These are phyloP conservation scores for Malurus splendens DNA, from an alignment of 2,797 vertebrate genomes.

Conservation along the genomic window DNA sequence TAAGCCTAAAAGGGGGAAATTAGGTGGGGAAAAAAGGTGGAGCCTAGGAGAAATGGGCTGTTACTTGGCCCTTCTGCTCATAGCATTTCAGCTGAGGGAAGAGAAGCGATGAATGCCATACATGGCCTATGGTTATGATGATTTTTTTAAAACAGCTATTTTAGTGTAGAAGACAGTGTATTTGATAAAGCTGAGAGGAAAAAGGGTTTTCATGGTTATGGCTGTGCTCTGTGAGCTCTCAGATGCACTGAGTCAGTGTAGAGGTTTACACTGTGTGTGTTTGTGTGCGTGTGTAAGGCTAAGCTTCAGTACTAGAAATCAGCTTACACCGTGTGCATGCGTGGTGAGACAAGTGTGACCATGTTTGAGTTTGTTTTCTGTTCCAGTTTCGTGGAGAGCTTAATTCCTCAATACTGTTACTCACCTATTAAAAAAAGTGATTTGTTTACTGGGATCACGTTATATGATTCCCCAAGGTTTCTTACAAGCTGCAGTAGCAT, in stretches of 20 bases:
- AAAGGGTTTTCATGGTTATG: not conserved
- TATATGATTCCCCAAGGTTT: not conserved
- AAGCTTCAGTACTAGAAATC: not conserved
- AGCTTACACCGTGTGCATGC: not conserved
- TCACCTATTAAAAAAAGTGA: not conserved
- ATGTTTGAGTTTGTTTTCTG: not conserved
- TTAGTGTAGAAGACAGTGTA: not conserved
- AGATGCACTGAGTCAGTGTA: not conserved
- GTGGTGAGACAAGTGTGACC: not conserved
- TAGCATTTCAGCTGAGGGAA: not conserved
- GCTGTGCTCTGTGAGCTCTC: not conserved
- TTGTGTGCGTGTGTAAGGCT: not conserved
- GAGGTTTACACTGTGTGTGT: not conserved
- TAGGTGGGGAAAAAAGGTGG: not conserved
- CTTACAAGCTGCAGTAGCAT: not conserved
- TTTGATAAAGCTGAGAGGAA: not conserved
- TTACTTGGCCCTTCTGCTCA: not conserved
- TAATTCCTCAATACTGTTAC: not conserved
- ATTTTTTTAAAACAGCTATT: not conserved
- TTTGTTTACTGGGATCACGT: not conserved
- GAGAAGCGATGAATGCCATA: not conserved
- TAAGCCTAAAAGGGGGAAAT: not conserved
- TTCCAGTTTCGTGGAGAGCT: not conserved
- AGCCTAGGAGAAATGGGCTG: not conserved
- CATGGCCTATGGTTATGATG: not conserved